Base-by-base conservation (phyloP, 2,113 vertebrate species). In the Myotis davidii region DNA sequence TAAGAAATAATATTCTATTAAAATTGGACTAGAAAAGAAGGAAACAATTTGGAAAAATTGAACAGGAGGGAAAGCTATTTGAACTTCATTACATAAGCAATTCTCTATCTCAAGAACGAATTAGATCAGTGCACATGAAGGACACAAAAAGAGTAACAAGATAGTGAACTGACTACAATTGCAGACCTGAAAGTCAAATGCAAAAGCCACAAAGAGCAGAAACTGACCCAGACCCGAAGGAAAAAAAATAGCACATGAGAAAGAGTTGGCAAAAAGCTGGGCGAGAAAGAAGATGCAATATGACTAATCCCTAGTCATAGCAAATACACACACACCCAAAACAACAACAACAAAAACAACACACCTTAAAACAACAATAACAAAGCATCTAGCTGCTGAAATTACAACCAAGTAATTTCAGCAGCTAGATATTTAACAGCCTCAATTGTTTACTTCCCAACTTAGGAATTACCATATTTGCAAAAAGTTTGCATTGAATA, bases 161-260 rank as follows among this genome's bases (percentile, higher is more conserved):
- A 96, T n/a, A 88, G 54, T 69, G 83, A 91, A 50, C 5, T 92
- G 69, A 21, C 73, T 83, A 48, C 11, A 77, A 32, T 78, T 52
- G 77, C 18, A 73, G n/a, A 83, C 61, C 48, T 83, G 61, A 92
- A 89, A 90, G 79, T 79, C 59, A 79, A 93, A 92, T 82, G 69
- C 32, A 52, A 92, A 94, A 96, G 27, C 85, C 85, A 76, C 90
- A 70, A 78, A 86, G 37, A 76, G 50, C 70, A 6, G 32, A 88
- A 83, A 85, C 88, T 7, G 73, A 85, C 45, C 82, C 73, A 64
- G 56, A 56, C 25, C 34, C 14, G 18, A 64, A 78, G 12, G 45
- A 83, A 94, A 97, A 97, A 88, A 64, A 88, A 64, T 20, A 94
- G 17, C 45, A 65, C 45, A 84, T 65, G 56, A 56, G 54, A 61